Base-by-base conservation (phyloP, 2,888 invertebrate species). In the Chesias legatella region DNA sequence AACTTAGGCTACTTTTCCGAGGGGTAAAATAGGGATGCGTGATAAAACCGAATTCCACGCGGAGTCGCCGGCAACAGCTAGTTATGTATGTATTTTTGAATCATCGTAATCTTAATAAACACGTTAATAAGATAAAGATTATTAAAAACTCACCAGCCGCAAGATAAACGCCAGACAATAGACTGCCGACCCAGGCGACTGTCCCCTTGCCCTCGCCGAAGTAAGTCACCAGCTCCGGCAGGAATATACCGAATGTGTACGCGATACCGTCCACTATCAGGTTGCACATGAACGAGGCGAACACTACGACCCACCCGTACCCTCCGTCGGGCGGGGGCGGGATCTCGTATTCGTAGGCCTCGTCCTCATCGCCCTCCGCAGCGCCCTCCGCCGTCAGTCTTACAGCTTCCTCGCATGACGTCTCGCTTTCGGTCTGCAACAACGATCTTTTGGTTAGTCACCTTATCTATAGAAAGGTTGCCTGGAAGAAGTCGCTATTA, bases 241-340 rank as follows among this genome's bases (percentile, higher is more conserved):
- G 90, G 88, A 97, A 96, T 68, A 98, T 94, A 36, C 99, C 98
- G 79, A 99, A 99, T 5, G 98, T 97, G 83, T 98, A 99, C n/a
- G 98, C 96, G 51, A 99, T 97, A 60, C 97, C 99, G 79, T 99
- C 99, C 41, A 99, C 98, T 60, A 99, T 95, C 90, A 99, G 92
- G 91, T 99, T 98, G 85, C 97, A 97, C 92, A 98, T 93, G 83
- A 99, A 98, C 28, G 98, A 97, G 36, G 98, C 97, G 66, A 96
- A 93, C 37, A 98, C 98, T 70, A 99, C 95, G 67, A 98, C 88
- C 96, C 96, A 96, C 44, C 96, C 96, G 85, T 95, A 97, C 33
- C 98, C 98, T 53, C 95, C 95, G 77, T 96, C 96, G 24, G 96
- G 96, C 35, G 96, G 95, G 38, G 95, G 95, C 10, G 96, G 96